Conservation (phyloP, 2,888 invertebrate species). For the Heliconius ismenius region DNA sequence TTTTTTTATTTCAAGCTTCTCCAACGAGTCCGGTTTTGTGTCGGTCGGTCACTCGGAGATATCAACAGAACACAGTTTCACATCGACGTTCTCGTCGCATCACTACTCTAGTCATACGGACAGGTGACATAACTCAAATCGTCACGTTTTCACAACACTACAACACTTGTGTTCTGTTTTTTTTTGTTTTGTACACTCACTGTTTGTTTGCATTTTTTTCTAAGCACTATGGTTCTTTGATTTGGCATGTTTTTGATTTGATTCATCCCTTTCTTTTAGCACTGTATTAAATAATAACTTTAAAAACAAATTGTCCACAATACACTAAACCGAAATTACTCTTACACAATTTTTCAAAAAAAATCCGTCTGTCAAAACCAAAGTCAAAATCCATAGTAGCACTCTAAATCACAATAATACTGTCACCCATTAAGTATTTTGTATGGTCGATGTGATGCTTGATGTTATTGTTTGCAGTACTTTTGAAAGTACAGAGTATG, state of each 20-base stretch:
- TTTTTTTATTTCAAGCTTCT: slow-evolving; percentile 64
- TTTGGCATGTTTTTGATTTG: slow-evolving; percentile 23
- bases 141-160: slow-evolving; percentile 15
- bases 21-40: slow-evolving; percentile 80
- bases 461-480: slow-evolving; percentile 78
- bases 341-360: neutral
- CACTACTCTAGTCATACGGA: slow-evolving; percentile 76
- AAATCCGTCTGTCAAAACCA: neutral
- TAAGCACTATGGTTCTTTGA: slow-evolving; percentile 28
- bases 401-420: slow-evolving; percentile 28
- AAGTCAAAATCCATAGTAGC: slow-evolving; percentile 32
- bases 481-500: slow-evolving; percentile 80
- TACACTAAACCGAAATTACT: neutral
- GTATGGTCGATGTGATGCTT: slow-evolving; percentile 58
- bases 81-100: slow-evolving; percentile 72
- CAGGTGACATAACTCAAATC: slow-evolving; percentile 57
- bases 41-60: slow-evolving; percentile 77
- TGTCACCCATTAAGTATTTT: slow-evolving; percentile 30
- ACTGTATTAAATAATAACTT: neutral
- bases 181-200: slow-evolving; percentile 45
- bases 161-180: slow-evolving; percentile 29
- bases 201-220: slow-evolving; percentile 39
- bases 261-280: neutral
- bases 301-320: neutral
- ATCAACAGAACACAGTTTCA: slow-evolving; percentile 74